These are phyloP conservation scores for Caenorhabditis sp. DNA, from an alignment of 2,888 invertebrate species.

Conservation along the genomic window DNA sequence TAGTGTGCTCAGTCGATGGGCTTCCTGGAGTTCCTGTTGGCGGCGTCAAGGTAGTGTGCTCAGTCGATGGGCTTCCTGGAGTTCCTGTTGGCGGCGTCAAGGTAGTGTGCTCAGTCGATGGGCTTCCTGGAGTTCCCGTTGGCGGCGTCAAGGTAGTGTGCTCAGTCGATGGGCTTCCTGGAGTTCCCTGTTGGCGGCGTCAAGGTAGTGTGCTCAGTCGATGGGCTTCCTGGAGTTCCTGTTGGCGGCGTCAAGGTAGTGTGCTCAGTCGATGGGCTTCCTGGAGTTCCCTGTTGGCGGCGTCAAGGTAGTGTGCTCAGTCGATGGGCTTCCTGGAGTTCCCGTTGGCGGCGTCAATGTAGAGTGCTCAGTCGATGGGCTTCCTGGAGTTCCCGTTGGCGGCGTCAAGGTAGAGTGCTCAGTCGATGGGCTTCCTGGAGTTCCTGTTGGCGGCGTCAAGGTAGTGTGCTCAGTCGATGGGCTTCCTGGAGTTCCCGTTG, in stretches of 20 bases:
- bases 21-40: neutral
- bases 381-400: too few relatives aligned
- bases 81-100: conserved; percentile 1
- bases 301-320: neutral
- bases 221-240: conserved; percentile 1
- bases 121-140: neutral
- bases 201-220: neutral
- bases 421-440: neutral
- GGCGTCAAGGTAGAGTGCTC: too few relatives aligned
- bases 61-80: neutral
- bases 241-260: neutral
- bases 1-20: neutral
- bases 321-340: conserved; percentile 1
- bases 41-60: neutral
- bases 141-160: neutral
- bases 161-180: neutral
- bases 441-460: neutral
- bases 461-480: neutral
- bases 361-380: neutral
- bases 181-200: neutral
- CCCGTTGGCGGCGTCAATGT: neutral
- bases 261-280: neutral
- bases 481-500: conserved; percentile 11
- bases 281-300: neutral
- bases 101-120: neutral